Base-by-base conservation (phyloP, 2,888 invertebrate species). In the Oeneis ivallda region DNA sequence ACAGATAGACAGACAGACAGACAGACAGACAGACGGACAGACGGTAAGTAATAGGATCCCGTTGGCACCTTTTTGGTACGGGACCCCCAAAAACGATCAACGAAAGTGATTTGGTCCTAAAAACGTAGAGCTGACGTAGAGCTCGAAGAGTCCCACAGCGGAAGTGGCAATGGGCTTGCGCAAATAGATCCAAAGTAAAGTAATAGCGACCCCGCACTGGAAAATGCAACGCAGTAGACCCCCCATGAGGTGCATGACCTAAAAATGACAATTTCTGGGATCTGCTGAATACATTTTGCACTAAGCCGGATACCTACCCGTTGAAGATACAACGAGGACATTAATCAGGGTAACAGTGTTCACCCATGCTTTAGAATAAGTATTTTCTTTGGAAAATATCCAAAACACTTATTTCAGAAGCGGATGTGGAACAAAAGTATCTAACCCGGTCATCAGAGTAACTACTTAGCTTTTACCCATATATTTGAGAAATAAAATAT, bases 401-500 rank as follows among this genome's bases (percentile, higher is more conserved):
- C 52, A 52, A 61, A 50, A n/a, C 34, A 50, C 52, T 60, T 50
- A 61, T 41, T 50, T 52, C 50, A 37, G 26, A 52, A 52, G 41
- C 50, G 52, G 32, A 61, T 60, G 26, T 61, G 37, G 61, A 52
- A 41, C 61, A 41, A 26, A 61, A 61, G 15, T 13, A 41, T n/a
- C 15, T 50, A 61, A 61, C 61, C 15, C 39, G 61, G 61, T 61
- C 49, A 8, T 8, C 52, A n/a, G n/a, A 8, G 41, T 41, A 41
- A 9, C 19, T 50, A 54, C 37, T 37, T 39, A 39, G 39, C 17
- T 41, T 41, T 56, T 41, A 39, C 56, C 56, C 56, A 26, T 41
- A 50, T 41, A 39, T 52, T 52, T 61, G 32, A 41, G 50, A 61
- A 52, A 61, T 50, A 41, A 61, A 52, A 41, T 61, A 52, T 50